A percentile compares a stretch with the other conserved stretches of the same genome.
Conservation (phyloP, 2,113 vertebrate species). For the Plecturocebus donacophilus region DNA sequence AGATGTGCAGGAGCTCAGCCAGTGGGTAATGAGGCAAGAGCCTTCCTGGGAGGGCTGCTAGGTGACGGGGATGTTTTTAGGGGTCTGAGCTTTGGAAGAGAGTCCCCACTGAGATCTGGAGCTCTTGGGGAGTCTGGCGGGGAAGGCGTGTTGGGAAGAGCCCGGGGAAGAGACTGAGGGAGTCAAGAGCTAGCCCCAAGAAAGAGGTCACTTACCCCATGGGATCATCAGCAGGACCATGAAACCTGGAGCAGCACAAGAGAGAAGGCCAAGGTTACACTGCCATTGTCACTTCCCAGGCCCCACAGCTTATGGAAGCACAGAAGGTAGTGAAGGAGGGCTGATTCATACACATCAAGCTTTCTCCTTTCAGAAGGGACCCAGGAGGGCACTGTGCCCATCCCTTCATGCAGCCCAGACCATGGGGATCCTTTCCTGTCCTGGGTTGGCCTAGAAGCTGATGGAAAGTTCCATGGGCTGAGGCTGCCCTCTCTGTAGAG, state of each 20-base stretch:
- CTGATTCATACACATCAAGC: not conserved
- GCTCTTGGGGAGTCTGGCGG: not conserved
- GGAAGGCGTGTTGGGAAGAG: not conserved
- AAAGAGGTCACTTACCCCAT: conserved; percentile 45
- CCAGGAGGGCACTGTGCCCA: not conserved
- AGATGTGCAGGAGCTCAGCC: rapidly evolving
- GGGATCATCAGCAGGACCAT: conserved; percentile 55
- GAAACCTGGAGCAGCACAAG: conserved; percentile 54
- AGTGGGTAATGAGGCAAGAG: not conserved
- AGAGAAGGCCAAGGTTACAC: not conserved
- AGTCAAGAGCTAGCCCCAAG: not conserved
- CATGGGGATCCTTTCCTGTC: not conserved
- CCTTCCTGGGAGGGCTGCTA: not conserved
- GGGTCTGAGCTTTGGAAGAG: not conserved
- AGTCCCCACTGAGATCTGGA: not conserved
- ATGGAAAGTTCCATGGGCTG: not conserved
- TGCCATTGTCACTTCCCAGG: not conserved
- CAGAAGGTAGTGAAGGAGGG: not conserved
- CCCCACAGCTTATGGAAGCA: not conserved
- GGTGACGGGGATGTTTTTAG: not conserved
- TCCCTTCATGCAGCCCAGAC: not conserved
- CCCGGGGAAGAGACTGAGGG: not conserved
- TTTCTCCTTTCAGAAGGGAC: not conserved
- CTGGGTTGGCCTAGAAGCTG: not conserved
- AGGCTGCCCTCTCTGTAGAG: not conserved